Percentiles rank a stretch among this genome's conserved stretches.
These are phyloP conservation scores for Chamaea fasciata DNA, from an alignment of 2,113 vertebrate genomes.

Conservation along the genomic window DNA sequence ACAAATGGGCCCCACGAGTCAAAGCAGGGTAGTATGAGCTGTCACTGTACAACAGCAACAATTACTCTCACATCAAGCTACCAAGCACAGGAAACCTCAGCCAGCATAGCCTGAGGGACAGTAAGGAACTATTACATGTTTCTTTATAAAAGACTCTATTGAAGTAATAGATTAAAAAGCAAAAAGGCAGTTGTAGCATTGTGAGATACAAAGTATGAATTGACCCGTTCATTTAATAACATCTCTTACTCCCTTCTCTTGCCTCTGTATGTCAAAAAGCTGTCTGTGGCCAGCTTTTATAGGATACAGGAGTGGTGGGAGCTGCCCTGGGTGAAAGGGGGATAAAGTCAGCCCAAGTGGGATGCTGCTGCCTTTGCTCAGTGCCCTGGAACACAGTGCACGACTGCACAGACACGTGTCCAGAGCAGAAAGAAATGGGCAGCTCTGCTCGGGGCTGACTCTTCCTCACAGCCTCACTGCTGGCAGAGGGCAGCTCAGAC, in stretches of 20 bases:
- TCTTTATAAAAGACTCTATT: background rate
- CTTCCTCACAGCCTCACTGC: background rate
- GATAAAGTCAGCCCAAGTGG: background rate
- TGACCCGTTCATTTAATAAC: background rate
- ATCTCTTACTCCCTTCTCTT: background rate
- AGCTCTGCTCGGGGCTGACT: background rate
- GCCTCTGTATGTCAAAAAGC: background rate
- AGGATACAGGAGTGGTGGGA: background rate
- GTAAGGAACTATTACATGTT: background rate
- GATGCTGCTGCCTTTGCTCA: background rate
- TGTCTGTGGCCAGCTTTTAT: background rate
- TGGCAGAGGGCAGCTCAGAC: fast-evolving
- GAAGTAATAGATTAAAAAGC: background rate
- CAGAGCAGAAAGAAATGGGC: background rate
- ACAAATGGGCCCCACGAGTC: background rate
- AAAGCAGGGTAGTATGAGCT: background rate
- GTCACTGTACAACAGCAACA: background rate
- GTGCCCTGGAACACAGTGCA: background rate
- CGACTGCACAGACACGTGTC: fast-evolving
- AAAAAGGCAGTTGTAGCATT: background rate
- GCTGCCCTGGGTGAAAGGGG: background rate
- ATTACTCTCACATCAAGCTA: background rate
- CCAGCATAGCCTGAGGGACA: background rate
- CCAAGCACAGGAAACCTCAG: background rate
- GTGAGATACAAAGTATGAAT: background rate